These are phyloP conservation scores for Hippocampus zosterae DNA, from an alignment of 2,113 vertebrate genomes.

Conservation along the genomic window DNA sequence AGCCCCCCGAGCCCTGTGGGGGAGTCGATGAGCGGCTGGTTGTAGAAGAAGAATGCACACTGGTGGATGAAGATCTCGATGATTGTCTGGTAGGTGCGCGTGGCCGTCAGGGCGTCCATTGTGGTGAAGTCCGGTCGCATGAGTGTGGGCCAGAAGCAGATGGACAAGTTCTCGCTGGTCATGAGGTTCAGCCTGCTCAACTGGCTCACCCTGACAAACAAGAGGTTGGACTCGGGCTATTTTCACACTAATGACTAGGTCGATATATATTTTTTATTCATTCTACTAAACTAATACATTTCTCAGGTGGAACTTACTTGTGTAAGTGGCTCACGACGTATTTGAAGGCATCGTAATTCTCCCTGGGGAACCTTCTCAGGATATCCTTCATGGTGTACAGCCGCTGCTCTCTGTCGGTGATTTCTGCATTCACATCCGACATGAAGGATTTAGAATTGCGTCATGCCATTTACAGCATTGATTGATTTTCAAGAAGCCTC, in stretches of 20 bases:
- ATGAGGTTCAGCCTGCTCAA: constrained; percentile 87
- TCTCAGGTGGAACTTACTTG: constrained; percentile 74
- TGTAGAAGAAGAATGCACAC: constrained; percentile 93
- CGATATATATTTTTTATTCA: too few relatives aligned
- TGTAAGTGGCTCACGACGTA: constrained; percentile 89
- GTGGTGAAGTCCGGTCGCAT: constrained; percentile 93
- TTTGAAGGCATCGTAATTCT: constrained; percentile 94
- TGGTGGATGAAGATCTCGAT: constrained; percentile 96
- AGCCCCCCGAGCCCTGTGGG: constrained; percentile 69
- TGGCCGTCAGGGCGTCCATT: constrained; percentile 92
- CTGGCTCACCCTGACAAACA: constrained; percentile 81
- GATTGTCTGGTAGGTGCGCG: constrained; percentile 95
- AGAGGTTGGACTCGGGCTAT: background rate
- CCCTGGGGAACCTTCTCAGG: constrained; percentile 84
- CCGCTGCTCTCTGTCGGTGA: constrained; percentile 88
- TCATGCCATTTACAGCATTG: background rate
- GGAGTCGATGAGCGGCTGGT: constrained; percentile 80
- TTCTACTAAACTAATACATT: background rate
- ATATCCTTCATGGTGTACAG: constrained; percentile 89
- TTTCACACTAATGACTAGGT: too few relatives aligned
- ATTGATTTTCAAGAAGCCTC: constrained; percentile 14
- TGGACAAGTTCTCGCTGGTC: constrained; percentile 95
- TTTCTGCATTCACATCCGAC: constrained; percentile 71
- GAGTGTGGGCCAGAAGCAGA: constrained; percentile 95
- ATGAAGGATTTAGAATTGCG: constrained; percentile 7